phyloP scores from a whole-genome alignment of 2,888 invertebrate genomes.

The Melanostoma mellinum region DNA sequence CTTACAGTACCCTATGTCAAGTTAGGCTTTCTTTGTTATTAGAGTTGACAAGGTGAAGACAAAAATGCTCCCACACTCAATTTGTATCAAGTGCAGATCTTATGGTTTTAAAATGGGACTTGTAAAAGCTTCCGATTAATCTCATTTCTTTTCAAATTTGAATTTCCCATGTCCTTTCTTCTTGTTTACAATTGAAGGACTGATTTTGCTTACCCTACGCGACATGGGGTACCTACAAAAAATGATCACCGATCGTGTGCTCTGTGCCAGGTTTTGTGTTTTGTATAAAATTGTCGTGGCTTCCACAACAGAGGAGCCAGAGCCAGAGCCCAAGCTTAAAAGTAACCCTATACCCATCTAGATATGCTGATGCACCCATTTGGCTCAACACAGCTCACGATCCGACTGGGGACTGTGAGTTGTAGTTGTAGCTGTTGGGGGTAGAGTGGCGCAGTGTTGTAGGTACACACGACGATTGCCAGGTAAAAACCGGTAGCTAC shows the following conservation, averaged over 20 bases:
- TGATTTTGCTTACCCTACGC: slow-evolving; percentile 11
- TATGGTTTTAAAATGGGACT: too few relatives aligned
- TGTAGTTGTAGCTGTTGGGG: slow-evolving; percentile 43
- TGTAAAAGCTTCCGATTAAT: too few relatives aligned
- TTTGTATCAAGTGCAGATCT: too few relatives aligned
- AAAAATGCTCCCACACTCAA: too few relatives aligned
- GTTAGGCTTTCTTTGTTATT: too few relatives aligned
- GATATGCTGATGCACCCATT: slow-evolving; percentile 70
- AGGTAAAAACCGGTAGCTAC: slow-evolving; percentile 73
- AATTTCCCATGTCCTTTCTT: too few relatives aligned
- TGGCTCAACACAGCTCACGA: slow-evolving; percentile 70
- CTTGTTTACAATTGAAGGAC: neutral
- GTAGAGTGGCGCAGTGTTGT: slow-evolving; percentile 54
- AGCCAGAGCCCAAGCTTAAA: slow-evolving; percentile 40
- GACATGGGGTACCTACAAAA: slow-evolving; percentile 18
- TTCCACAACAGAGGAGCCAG: slow-evolving; percentile 32
- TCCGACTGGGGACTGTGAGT: slow-evolving; percentile 46
- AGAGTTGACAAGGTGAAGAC: too few relatives aligned
- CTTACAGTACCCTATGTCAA: neutral
- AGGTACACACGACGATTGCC: slow-evolving; percentile 54
- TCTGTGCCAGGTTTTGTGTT: slow-evolving; percentile 44
- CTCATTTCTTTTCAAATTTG: too few relatives aligned
- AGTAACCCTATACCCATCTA: slow-evolving; percentile 72
- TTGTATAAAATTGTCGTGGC: slow-evolving; percentile 59
- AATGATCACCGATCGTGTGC: slow-evolving; percentile 62